These are phyloP conservation scores for Mimachlamys varia DNA, from an alignment of 2,888 invertebrate genomes.

Conservation along the genomic window DNA sequence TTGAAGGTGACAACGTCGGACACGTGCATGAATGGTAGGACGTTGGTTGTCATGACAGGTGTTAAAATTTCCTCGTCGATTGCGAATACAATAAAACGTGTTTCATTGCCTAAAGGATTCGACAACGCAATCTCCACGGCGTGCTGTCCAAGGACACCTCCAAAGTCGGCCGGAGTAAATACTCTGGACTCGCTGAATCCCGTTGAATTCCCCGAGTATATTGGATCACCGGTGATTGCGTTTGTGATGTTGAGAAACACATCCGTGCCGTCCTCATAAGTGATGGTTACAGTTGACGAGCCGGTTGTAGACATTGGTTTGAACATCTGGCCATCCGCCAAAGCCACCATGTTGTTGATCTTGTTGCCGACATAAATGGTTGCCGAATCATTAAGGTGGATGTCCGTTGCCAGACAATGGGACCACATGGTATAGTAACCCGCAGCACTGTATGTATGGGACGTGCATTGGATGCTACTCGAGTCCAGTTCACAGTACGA, in stretches of 20 bases:
- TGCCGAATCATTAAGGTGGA: constrained; percentile 36
- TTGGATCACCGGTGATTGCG: constrained; percentile 10
- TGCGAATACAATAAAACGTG: constrained; percentile 44
- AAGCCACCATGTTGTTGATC: constrained; percentile 35
- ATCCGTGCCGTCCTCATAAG: constrained; percentile 45
- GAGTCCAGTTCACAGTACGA: constrained; percentile 45
- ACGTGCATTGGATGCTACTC: constrained; percentile 37
- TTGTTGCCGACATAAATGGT: constrained; percentile 46
- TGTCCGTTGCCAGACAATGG: constrained; percentile 42
- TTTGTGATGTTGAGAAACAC: constrained; percentile 43
- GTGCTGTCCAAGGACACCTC: constrained; percentile 44
- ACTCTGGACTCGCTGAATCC: not conserved
- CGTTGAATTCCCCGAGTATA: constrained; percentile 2
- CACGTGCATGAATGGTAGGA: constrained; percentile 38
- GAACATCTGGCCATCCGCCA: constrained; percentile 43
- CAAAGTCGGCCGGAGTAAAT: constrained; percentile 39
- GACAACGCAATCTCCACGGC: constrained; percentile 40
- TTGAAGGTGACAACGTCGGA: constrained; percentile 39
- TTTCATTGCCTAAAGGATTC: constrained; percentile 37
- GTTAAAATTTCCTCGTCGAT: constrained; percentile 43
- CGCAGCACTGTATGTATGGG: constrained; percentile 29
- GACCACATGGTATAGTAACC: constrained; percentile 47
- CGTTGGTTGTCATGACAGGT: constrained; percentile 36
- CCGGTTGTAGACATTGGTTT: constrained; percentile 38
- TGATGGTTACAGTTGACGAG: not conserved